These are phyloP conservation scores for Danio choprae DNA, from an alignment of 2,797 vertebrate species.

Conservation along the genomic window DNA sequence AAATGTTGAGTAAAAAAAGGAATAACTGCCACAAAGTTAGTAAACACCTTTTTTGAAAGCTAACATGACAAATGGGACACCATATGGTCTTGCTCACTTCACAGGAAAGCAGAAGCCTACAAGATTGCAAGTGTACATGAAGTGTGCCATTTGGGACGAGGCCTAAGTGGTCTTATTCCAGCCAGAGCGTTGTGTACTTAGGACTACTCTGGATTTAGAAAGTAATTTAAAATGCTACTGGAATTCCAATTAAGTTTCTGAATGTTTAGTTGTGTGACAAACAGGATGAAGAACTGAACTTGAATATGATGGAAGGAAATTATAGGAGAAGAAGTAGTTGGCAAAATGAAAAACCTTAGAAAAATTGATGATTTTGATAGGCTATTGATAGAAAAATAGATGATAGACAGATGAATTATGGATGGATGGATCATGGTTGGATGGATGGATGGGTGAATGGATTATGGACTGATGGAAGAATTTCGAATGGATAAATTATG, in stretches of 20 bases:
- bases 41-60: neutral
- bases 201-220: neutral
- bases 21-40: neutral
- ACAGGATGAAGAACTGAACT: neutral
- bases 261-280: neutral
- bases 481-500: no score
- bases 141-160: neutral
- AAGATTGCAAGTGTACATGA: neutral
- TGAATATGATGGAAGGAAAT: neutral
- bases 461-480: neutral
- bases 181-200: neutral
- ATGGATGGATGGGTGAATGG: no score
- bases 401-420: neutral
- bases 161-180: neutral
- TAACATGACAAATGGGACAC: neutral
- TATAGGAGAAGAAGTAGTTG: no score
- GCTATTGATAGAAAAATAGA: no score
- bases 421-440: neutral
- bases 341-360: neutral
- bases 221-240: neutral
- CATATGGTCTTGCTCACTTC: conserved; percentile 11
- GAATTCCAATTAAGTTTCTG: neutral
- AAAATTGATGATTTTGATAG: no score
- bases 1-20: neutral
- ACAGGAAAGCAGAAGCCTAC: neutral